Evolutionary conservation across 2,888 invertebrate genomes (phyloP).

Genomic region (Ganaspis brasiliensis): DNA sequence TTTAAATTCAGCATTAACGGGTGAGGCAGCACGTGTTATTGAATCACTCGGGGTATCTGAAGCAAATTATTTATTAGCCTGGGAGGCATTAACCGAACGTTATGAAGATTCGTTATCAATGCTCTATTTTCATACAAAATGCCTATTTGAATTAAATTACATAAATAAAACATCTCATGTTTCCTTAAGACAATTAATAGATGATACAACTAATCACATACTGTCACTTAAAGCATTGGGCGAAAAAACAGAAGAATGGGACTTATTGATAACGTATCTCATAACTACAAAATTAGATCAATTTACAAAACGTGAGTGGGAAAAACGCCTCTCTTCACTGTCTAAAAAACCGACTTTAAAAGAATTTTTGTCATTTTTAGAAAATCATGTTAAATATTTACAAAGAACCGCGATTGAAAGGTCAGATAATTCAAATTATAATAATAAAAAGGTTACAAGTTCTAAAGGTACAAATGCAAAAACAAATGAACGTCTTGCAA

Average conservation of each 20-base stretch:
- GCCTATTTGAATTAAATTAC: background rate
- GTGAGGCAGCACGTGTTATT: background rate
- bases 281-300: too few relatives aligned
- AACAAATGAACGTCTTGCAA: slow-evolving; percentile 12
- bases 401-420: too few relatives aligned
- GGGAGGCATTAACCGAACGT: background rate
- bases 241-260: too few relatives aligned
- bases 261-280: too few relatives aligned
- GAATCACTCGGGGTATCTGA: background rate
- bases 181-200: background rate
- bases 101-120: background rate
- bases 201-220: background rate
- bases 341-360: too few relatives aligned
- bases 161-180: background rate
- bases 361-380: too few relatives aligned
- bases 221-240: background rate
- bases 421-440: too few relatives aligned
- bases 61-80: background rate
- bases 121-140: background rate
- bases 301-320: too few relatives aligned
- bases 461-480: background rate
- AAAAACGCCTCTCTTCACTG: too few relatives aligned
- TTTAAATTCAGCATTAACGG: background rate
- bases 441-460: too few relatives aligned
- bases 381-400: too few relatives aligned